Conservation (phyloP, 1,140 invertebrate species). For the Trachelipus rathkii region DNA sequence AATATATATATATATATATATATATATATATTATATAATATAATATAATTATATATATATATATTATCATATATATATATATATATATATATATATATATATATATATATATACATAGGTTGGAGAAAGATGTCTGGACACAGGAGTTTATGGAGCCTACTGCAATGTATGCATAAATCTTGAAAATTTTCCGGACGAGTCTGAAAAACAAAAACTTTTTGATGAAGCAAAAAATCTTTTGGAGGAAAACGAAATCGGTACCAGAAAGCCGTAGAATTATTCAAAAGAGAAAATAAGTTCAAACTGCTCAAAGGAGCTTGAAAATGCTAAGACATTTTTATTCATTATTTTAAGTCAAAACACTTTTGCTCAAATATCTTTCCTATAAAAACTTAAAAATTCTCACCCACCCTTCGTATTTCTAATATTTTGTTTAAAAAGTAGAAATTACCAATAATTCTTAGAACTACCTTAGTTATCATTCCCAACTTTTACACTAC, state of each 20-base stretch:
- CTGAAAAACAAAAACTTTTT: background rate
- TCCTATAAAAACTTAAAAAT: too few species aligned
- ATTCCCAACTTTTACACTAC: too few species aligned
- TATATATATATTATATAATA: background rate
- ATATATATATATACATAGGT: conserved; percentile 50
- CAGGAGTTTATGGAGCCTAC: conserved; percentile 57
- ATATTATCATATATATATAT: background rate
- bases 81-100: background rate
- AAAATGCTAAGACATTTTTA: too few species aligned
- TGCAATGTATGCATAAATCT: conserved; percentile 59
- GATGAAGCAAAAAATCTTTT: background rate
- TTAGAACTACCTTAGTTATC: too few species aligned
- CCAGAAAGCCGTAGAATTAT: background rate
- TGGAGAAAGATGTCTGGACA: conserved; percentile 55
- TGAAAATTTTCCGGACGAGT: conserved; percentile 52
- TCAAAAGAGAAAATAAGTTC: background rate
- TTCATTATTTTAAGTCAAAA: too few species aligned
- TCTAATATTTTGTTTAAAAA: too few species aligned
- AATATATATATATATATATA: too few species aligned
- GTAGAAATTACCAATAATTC: too few species aligned
- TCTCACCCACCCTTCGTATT: too few species aligned
- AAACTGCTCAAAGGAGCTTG: too few species aligned
- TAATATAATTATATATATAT: background rate
- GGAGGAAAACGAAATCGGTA: background rate
- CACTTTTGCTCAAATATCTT: too few species aligned